A percentile compares a stretch with the other conserved stretches of the same genome.
Evolutionary conservation across 2,888 invertebrate genomes (phyloP).

Genomic region (Hydraecia micacea): DNA sequence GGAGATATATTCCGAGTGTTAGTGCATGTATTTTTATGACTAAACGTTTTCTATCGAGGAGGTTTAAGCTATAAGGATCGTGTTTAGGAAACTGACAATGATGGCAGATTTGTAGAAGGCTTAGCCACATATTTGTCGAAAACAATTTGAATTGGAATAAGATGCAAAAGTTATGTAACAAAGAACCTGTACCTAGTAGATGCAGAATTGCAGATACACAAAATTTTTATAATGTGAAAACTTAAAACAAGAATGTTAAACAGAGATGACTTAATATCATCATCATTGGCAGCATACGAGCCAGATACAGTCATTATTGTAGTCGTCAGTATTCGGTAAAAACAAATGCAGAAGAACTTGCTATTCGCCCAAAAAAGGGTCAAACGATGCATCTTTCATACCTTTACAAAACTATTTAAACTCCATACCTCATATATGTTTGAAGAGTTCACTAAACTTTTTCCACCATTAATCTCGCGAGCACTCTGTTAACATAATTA

Average conservation of each 20-base stretch:
- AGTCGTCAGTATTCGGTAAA: background rate
- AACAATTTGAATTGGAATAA: background rate
- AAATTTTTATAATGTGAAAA: background rate
- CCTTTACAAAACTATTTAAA: background rate
- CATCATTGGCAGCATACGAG: background rate
- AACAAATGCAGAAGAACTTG: constrained; percentile 23
- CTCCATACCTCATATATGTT: constrained; percentile 28
- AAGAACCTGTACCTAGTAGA: background rate
- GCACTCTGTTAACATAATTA: constrained; percentile 67
- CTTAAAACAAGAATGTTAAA: background rate
- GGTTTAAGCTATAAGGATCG: too few relatives aligned
- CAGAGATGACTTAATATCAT: background rate
- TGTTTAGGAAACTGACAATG: background rate
- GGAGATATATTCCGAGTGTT: background rate
- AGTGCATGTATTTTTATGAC: background rate
- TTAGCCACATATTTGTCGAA: background rate
- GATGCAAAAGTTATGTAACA: background rate
- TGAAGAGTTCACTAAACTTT: constrained; percentile 64
- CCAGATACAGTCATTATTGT: background rate
- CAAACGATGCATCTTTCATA: constrained; percentile 15
- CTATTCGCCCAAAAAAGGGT: background rate
- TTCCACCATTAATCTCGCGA: constrained; percentile 61
- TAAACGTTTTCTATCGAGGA: background rate
- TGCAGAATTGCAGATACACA: background rate
- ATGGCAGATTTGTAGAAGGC: background rate